Evolutionary conservation across 2,888 invertebrate genomes (phyloP).

Genomic region (Microplitis manilae): DNA sequence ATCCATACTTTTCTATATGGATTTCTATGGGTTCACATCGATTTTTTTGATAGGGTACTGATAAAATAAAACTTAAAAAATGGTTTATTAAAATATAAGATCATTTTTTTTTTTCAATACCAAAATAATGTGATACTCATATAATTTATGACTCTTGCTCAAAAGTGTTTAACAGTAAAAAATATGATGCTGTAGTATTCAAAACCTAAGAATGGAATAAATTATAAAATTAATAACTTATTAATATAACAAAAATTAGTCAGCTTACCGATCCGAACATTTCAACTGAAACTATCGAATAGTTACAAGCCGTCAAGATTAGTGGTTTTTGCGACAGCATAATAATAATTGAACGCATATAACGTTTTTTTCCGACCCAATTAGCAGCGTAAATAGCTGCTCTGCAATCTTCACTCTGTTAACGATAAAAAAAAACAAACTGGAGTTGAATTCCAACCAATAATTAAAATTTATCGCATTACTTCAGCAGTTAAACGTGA

Average conservation of each 20-base stretch:
- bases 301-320: conserved; percentile 39
- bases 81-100: background rate
- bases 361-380: conserved; percentile 38
- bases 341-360: conserved; percentile 40
- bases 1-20: too few species aligned
- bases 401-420: conserved; percentile 42
- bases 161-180: conserved; percentile 42
- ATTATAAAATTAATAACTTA: background rate
- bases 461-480: background rate
- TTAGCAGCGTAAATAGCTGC: conserved; percentile 43
- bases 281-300: conserved; percentile 44
- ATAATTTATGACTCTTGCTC: background rate
- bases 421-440: background rate
- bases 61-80: background rate
- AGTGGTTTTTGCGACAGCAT: conserved; percentile 43
- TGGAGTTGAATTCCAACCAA: background rate
- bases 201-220: conserved; percentile 25
- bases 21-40: too few species aligned
- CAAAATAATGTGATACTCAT: background rate
- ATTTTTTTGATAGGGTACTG: too few species aligned
- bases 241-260: background rate
- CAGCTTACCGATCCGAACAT: conserved; percentile 46
- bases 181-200: conserved; percentile 45
- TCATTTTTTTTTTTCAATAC: background rate
- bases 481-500: conserved; percentile 42